Conservation (phyloP, 2,797 vertebrate species). For the Trachurus trachurus region DNA sequence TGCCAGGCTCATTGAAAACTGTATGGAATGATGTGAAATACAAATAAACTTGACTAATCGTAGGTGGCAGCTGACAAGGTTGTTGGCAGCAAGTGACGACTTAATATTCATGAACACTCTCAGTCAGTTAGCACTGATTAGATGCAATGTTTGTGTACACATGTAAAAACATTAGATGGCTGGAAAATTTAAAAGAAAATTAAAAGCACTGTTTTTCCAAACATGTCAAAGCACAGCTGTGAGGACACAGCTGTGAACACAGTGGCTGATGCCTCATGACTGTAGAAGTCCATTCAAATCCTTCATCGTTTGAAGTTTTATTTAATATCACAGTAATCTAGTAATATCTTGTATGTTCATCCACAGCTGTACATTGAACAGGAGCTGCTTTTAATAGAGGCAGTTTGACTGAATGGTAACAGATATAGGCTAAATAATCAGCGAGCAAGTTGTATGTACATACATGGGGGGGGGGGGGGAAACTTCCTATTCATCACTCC, state of each 20-base stretch:
- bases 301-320: neutral
- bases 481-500: neutral
- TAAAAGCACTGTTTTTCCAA: neutral
- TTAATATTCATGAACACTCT: neutral
- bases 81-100: neutral
- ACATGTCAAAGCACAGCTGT: neutral
- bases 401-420: too few relatives aligned
- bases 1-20: neutral
- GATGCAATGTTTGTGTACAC: neutral
- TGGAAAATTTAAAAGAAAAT: neutral
- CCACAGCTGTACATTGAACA: neutral
- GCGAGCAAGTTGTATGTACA: too few relatives aligned
- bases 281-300: neutral
- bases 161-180: neutral
- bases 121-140: neutral
- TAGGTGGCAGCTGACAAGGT: conserved; percentile 1
- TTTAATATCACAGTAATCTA: neutral
- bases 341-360: neutral
- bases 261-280: neutral
- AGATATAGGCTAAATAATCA: neutral
- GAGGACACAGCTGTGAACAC: neutral
- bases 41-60: neutral
- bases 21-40: neutral
- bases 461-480: too few relatives aligned
- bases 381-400: neutral